Conservation (phyloP, 2,888 invertebrate species). For the Therioaphis trifolii region DNA sequence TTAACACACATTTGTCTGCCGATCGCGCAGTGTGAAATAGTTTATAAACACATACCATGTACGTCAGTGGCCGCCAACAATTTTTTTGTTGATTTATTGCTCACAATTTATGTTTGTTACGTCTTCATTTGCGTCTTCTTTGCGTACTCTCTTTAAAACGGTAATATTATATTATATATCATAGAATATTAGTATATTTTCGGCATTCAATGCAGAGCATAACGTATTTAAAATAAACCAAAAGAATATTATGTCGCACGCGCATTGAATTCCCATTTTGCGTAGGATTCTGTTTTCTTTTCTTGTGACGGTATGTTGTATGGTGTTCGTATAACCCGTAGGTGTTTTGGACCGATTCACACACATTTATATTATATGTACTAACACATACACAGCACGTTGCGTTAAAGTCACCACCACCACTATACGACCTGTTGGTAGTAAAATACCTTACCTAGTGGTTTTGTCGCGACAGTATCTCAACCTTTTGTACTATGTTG, state of each 20-base stretch:
- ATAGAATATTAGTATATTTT: conserved; percentile 22
- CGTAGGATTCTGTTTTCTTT: conserved; percentile 53
- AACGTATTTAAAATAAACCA: not conserved
- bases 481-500: conserved; percentile 33
- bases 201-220: not conserved
- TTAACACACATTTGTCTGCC: conserved; percentile 58
- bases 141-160: not conserved
- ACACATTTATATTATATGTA: not conserved
- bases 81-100: conserved; percentile 56
- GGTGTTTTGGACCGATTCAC: conserved; percentile 47
- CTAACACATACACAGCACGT: not conserved
- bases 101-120: conserved; percentile 15
- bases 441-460: conserved; percentile 1
- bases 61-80: conserved; percentile 19
- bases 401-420: conserved; percentile 37
- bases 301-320: not conserved
- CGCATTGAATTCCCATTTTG: conserved; percentile 49
- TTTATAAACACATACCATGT: conserved; percentile 22
- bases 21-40: conserved; percentile 45
- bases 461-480: conserved; percentile 50
- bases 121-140: conserved; percentile 10
- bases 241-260: conserved; percentile 6
- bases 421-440: conserved; percentile 2
- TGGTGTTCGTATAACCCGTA: not conserved
- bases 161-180: conserved; percentile 12